These are phyloP conservation scores for Pseudopodoces humilis DNA, from an alignment of 2,113 vertebrate species.

Conservation along the genomic window DNA sequence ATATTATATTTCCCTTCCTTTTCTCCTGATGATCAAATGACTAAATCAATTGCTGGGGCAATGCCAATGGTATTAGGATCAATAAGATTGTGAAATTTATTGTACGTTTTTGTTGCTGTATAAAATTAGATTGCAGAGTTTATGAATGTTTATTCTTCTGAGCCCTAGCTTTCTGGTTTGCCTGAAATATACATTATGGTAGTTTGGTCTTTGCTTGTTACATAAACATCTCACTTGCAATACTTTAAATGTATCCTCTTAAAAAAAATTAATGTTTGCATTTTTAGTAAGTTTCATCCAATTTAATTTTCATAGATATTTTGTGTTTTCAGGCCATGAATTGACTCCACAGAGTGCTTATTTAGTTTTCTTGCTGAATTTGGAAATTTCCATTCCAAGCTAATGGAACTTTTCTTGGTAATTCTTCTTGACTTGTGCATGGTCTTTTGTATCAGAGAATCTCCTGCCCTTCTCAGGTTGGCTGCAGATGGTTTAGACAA, in stretches of 20 bases:
- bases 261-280: background rate
- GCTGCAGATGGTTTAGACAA: background rate
- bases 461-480: background rate
- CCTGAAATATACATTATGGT: slow-evolving; percentile 45
- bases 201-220: slow-evolving; percentile 15
- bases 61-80: slow-evolving; percentile 77
- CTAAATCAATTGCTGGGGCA: slow-evolving; percentile 77
- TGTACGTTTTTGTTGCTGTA: slow-evolving; percentile 72
- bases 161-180: slow-evolving; percentile 53
- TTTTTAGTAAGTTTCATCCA: background rate
- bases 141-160: slow-evolving; percentile 76
- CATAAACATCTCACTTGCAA: background rate
- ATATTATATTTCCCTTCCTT: slow-evolving; percentile 70
- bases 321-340: background rate
- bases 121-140: slow-evolving; percentile 74
- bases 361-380: background rate
- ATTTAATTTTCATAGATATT: background rate
- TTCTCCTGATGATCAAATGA: slow-evolving; percentile 73
- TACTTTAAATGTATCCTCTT: background rate
- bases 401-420: background rate
- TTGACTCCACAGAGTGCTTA: background rate
- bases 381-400: background rate
- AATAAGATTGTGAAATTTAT: slow-evolving; percentile 79
- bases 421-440: background rate
- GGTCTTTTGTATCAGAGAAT: background rate